Percentiles rank a stretch among this genome's conserved stretches.
These are phyloP conservation scores for Bellardia pandia DNA, from an alignment of 2,888 invertebrate species.

Conservation along the genomic window DNA sequence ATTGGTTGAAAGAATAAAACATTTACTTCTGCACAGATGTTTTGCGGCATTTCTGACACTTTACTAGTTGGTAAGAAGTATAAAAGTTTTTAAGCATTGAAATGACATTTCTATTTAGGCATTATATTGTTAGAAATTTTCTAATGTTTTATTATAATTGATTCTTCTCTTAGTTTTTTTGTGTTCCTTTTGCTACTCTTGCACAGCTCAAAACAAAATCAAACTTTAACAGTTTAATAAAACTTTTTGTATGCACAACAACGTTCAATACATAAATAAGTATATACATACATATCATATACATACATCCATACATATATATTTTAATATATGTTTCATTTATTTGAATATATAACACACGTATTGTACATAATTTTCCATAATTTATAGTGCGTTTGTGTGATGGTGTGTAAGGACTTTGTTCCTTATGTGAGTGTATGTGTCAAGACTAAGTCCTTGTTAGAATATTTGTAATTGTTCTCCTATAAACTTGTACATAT, in stretches of 20 bases:
- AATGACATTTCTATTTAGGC: conserved; percentile 71
- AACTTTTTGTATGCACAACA: conserved; percentile 41
- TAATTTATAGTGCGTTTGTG: conserved; percentile 39
- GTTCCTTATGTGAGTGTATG: not conserved
- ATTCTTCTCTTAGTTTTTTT: conserved; percentile 40
- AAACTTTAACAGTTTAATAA: conserved; percentile 59
- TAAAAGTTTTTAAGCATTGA: conserved; percentile 60
- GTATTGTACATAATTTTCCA: conserved; percentile 45
- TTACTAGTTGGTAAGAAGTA: conserved; percentile 53
- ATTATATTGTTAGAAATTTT: conserved; percentile 61
- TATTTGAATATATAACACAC: conserved; percentile 16
- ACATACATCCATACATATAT: conserved; percentile 1
- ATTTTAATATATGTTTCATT: conserved; percentile 2
- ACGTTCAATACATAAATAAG: conserved; percentile 10
- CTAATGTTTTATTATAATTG: conserved; percentile 70
- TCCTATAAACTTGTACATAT: not conserved
- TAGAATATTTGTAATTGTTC: conserved; percentile 26
- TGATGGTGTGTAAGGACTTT: not conserved
- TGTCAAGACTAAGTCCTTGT: not conserved
- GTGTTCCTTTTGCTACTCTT: not conserved
- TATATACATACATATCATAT: too few relatives aligned
- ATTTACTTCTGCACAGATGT: conserved; percentile 67
- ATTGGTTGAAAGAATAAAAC: conserved; percentile 62
- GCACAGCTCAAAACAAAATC: conserved; percentile 1
- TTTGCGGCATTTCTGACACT: conserved; percentile 73